Evolutionary conservation across 1,140 invertebrate species (phyloP).

Genomic region (Panulirus ornatus): DNA sequence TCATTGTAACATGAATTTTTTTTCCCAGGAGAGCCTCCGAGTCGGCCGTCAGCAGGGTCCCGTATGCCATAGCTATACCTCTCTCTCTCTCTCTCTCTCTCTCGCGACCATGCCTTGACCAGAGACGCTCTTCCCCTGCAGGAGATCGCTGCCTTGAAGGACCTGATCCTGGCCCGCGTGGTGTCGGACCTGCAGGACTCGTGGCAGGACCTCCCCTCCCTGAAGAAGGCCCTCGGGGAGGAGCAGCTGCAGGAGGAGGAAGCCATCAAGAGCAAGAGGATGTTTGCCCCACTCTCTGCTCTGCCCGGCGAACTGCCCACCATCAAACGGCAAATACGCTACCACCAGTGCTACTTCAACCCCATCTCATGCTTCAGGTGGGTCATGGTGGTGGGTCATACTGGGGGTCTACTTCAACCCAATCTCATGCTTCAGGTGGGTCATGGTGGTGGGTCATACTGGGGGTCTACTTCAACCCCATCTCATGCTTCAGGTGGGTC

Average conservation of each 20-base stretch:
- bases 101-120: background rate
- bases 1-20: no score
- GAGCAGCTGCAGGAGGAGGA: conserved; percentile 23
- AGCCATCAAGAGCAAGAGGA: conserved; percentile 67
- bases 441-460: no score
- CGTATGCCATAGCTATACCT: no score
- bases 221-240: background rate
- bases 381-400: background rate
- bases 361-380: conserved; percentile 78
- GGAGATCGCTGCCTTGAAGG: conserved; percentile 33
- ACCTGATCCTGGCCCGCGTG: conserved; percentile 31
- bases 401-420: conserved; percentile 77
- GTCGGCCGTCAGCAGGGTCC: no score
- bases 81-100: background rate
- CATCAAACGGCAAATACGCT: conserved; percentile 77
- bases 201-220: conserved; percentile 25
- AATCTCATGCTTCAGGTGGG: conserved; percentile 77
- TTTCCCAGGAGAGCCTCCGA: no score
- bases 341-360: conserved; percentile 78
- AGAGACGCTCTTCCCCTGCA: background rate
- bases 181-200: conserved; percentile 27
- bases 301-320: conserved; percentile 64
- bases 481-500: conserved; percentile 77
- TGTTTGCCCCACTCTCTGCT: conserved; percentile 65
- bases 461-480: conserved; percentile 78